Base-by-base conservation (phyloP, 2,888 invertebrate genomes). In the Orchestes rusci region DNA sequence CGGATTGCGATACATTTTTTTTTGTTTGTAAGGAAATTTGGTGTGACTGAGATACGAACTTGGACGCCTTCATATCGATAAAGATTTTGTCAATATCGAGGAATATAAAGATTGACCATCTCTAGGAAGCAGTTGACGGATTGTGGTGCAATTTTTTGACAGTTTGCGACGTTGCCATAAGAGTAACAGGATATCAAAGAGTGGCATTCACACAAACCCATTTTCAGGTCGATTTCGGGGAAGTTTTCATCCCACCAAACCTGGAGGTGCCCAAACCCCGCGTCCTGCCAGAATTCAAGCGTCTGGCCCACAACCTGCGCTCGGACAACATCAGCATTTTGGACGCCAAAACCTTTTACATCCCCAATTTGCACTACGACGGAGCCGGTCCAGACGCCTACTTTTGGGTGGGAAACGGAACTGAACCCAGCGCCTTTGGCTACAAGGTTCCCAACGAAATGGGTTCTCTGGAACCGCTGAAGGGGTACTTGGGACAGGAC, bases 341-440 rank as follows among this genome's bases (percentile, higher is more conserved):
- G 43, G 92, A 93, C 67, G 89, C 90, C 27, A 89, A 88, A 69
- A 92, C 93, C 0, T 84, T 93, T 69, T 86, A 86, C 69, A 91
- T 93, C 53, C 91, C 92, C 4, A 91, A 92, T 70, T 71, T 93
- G 56, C 90, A 91, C 61, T 93, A 92, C 63, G 92, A 93, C 59
- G 92, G 92, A 19, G 85, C 83, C 1, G 92, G 90, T 0, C 91
- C 91, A 1, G 92, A 92, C 63, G 91, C 92, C 1, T 92, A 89
- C 68, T 93, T 93, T 69, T 91, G 89, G 87, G 91, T 91, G n/a
- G 92, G 93, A 12, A 90, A 82, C 57, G 92, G 91, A 3, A 72
- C 80, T 0, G 84, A 87, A 54, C 90, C 91, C 0, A 81, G 77
- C 58, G 73, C 83, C 13, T 80, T 82, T 67, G 92, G 92, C 18